A percentile compares a stretch with the other conserved stretches of the same genome.
These are phyloP conservation scores for Protophormia terraenovae DNA, from an alignment of 2,888 invertebrate genomes.

Conservation along the genomic window DNA sequence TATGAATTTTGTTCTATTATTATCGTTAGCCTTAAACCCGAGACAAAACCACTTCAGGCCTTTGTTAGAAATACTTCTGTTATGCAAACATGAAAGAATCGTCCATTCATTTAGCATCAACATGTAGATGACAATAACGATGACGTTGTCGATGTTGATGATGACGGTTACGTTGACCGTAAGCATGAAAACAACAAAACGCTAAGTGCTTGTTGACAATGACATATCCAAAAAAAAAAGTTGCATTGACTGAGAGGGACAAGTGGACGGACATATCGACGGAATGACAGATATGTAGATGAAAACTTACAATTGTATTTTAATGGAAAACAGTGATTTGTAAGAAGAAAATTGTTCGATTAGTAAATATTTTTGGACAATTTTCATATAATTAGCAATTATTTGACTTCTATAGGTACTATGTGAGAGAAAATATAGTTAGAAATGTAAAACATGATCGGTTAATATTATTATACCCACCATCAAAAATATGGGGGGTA, in stretches of 20 bases:
- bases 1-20: constrained; percentile 46
- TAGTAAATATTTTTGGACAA: background rate
- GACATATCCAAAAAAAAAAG: constrained; percentile 39
- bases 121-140: constrained; percentile 30
- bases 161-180: constrained; percentile 50
- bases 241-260: background rate
- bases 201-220: constrained; percentile 67
- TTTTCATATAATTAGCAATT: too few relatives aligned
- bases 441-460: too few relatives aligned
- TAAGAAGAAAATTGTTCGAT: too few relatives aligned
- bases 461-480: too few relatives aligned
- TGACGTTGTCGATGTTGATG: constrained; percentile 29
- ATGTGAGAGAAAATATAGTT: too few relatives aligned
- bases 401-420: too few relatives aligned
- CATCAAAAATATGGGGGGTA: too few relatives aligned
- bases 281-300: background rate
- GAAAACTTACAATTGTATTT: background rate
- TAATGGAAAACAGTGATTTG: background rate
- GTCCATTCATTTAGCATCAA: background rate
- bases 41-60: constrained; percentile 65
- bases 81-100: constrained; percentile 23
- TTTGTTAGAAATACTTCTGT: constrained; percentile 35
- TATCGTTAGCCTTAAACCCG: constrained; percentile 64
- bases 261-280: background rate
- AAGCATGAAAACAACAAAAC: constrained; percentile 60